Base-by-base conservation (phyloP, 1,140 invertebrate genomes). In the Monochamus saltuarius region DNA sequence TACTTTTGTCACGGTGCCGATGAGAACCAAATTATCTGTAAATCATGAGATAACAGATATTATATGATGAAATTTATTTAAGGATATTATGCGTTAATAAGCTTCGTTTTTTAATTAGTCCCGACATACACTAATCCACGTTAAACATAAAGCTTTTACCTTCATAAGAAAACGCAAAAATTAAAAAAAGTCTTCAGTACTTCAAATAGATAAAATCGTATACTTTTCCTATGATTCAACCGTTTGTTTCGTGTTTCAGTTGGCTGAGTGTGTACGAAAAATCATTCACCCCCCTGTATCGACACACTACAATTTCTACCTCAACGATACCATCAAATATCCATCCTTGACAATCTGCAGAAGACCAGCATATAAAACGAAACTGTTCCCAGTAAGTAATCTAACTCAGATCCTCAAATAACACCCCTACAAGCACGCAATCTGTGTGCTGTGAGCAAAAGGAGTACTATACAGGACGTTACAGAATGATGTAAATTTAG, bases 341-440 rank as follows among this genome's bases (percentile, higher is more conserved):
- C 85, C 85, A 8, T 83, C 84, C 51, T 68, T 87, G 0, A 87
- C 84, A 0, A 76, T 87, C 53, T 87, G 85, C 62, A 73, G 83
- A 22, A 80, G 83, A 40, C 84, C 85, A 0, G 75, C 82, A 0
- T 87, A 84, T 65, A 84, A 83, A 62, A 75, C 72, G 29, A 73
- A 82, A 2, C 76, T 82, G 35, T 68, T 86, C 42, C 60, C 73
- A 62, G 85, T 85, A 69, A 77, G 75, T 70, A 47, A 50, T 47
- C 29, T 38, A 3, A 56, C 14, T 57, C 8, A 16, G n/a, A 40
- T 51, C 22, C 52, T 7, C 42, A 2, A 4, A 13, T 2, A 13
- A 53, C 10, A 1, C 17, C 3, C 9, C 9, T 57, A 46, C 7
- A 10, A 4, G 11, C 14, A 13, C n/a, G n/a, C 19, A 35, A 56